Base-by-base conservation (phyloP, 2,797 vertebrate species). In the Hipposideros larvatus region DNA sequence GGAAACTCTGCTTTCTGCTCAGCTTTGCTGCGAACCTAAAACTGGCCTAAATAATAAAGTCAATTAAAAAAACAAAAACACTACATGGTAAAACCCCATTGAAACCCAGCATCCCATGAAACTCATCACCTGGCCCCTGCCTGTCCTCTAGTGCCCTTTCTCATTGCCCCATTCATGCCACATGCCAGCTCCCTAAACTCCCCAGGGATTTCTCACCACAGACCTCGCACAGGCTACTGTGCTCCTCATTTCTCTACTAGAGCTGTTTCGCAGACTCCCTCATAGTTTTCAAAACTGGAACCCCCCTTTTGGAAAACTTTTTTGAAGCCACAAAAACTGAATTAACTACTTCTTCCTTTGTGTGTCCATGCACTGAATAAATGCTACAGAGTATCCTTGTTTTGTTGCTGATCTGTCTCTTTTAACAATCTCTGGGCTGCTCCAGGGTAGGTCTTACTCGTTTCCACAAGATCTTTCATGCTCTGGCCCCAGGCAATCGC, bases 261-360 rank as follows among this genome's bases (percentile, higher is more conserved):
- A 83, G 63, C 31, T 55, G 53, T 41, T 11, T 11, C 51, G 70
- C 9, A 28, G 28, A 65, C 10, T 53, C 46, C 31, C 21, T 43
- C 70, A 2, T 21, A 43, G 37, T 88, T 94, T 43, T 75, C 26
- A 61, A 79, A 80, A 7, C 66, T 9, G 0, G 8, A 92, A 51
- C 43, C 74, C 59, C 26, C 31, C 43, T 70, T 75, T 28, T 31
- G 46, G 46, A 94, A 80, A 34, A 37, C 8, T 95, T 28, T 74
- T 26, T 80, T 90, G 24, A 90, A 92, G 73, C 41, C 31, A 46
- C n/a, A 51, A 91, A 96, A 80, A 80, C 22, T 28, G 46, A 90
- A n/a, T 86, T 79, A 82, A 63, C 3, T 8, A 21, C 51, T 82
- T 41, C 31, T 57, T 68, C 61, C 77, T 92, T 59, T 59, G 22